Conservation (phyloP, 2,113 vertebrate species). For the Pomatorhinus ruficollis region DNA sequence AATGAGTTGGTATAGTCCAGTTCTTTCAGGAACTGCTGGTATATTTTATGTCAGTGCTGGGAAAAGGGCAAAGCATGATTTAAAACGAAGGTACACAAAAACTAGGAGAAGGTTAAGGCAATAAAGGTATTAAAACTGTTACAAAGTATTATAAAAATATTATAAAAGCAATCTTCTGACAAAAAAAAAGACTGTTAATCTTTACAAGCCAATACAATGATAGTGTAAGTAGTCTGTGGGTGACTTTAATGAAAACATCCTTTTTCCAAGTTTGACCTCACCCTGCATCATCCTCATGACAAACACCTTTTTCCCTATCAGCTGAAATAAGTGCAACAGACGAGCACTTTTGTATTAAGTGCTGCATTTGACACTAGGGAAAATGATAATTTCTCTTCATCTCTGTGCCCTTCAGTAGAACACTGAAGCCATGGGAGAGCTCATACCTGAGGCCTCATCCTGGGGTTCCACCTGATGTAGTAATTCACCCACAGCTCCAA, state of each 20-base stretch:
- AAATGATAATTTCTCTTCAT: neutral
- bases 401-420: neutral
- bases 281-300: neutral
- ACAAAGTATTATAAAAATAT: neutral
- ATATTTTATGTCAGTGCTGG: neutral
- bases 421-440: neutral
- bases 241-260: neutral
- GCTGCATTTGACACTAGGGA: neutral
- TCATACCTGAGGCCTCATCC: conserved; percentile 92
- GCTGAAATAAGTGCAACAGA: neutral
- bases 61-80: neutral
- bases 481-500: conserved; percentile 94
- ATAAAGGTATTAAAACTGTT: neutral
- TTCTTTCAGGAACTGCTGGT: neutral
- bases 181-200: neutral
- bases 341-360: neutral
- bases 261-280: neutral
- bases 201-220: neutral
- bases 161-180: neutral
- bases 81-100: neutral
- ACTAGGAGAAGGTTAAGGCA: neutral
- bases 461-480: conserved; percentile 93
- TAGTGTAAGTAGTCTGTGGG: neutral
- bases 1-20: neutral
- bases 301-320: neutral